phyloP scores from a whole-genome alignment of 2,888 invertebrate species.

The Rhamphomyia laevipes region DNA sequence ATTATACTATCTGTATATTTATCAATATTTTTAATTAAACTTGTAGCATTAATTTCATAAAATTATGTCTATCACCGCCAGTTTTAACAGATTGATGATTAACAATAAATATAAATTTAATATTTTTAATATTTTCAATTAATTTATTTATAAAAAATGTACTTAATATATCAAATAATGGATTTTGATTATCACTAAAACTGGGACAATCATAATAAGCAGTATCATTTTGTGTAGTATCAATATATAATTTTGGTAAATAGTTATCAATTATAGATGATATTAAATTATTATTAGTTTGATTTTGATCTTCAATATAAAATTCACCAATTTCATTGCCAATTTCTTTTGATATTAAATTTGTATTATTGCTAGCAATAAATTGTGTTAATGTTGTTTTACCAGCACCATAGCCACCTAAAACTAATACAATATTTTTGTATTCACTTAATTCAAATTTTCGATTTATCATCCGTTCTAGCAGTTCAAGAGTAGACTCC shows the following conservation, averaged over 20 bases:
- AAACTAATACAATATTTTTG: background rate
- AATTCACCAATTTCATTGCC: conserved; percentile 6
- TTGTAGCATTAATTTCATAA: conserved; percentile 7
- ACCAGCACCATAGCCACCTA: background rate
- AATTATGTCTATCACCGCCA: conserved; percentile 10
- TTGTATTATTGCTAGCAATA: background rate
- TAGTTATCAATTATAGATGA: conserved; percentile 4
- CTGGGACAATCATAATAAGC: conserved; percentile 15
- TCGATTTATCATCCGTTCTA: too few species aligned
- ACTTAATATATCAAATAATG: conserved; percentile 10
- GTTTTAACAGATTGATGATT: conserved; percentile 6
- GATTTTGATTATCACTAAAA: conserved; percentile 13
- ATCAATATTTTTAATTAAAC: conserved; percentile 6
- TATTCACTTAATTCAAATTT: too few species aligned
- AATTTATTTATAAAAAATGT: conserved; percentile 14
- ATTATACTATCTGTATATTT: conserved; percentile 8
- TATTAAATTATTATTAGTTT: background rate
- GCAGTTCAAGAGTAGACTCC: too few species aligned
- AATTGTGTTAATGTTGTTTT: background rate
- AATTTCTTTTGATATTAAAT: conserved; percentile 6
- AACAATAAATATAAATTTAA: conserved; percentile 14
- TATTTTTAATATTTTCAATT: conserved; percentile 3
- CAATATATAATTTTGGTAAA: conserved; percentile 7
- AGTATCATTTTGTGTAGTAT: background rate
- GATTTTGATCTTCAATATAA: background rate